These are phyloP conservation scores for Drosophila navojoa DNA, from an alignment of 1,140 invertebrate genomes.

Conservation along the genomic window DNA sequence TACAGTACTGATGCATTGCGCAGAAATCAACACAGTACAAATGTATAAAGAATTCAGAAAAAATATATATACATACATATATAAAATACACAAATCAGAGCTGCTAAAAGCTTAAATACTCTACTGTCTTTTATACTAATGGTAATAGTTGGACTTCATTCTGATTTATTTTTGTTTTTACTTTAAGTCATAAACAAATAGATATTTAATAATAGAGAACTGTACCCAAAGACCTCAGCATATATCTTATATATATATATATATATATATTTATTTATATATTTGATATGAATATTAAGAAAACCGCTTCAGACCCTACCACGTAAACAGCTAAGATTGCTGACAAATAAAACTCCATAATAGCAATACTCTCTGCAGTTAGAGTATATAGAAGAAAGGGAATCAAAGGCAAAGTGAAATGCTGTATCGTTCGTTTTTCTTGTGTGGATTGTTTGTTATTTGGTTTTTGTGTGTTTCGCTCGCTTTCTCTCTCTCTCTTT, in stretches of 20 bases:
- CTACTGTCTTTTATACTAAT: neutral
- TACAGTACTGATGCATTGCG: slow-evolving; percentile 47
- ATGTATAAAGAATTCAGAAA: slow-evolving; percentile 1
- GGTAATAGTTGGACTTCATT: too few species aligned
- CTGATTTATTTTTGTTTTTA: too few species aligned
- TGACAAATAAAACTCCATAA: too few species aligned
- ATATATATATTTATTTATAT: too few species aligned
- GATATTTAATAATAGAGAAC: too few species aligned
- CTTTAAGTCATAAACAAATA: too few species aligned
- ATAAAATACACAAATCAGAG: neutral
- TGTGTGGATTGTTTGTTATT: slow-evolving; percentile 27
- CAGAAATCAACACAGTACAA: slow-evolving; percentile 38
- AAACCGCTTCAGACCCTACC: too few species aligned
- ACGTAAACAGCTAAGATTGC: too few species aligned
- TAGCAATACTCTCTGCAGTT: neutral
- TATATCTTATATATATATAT: too few species aligned
- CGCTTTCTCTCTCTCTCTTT: neutral
- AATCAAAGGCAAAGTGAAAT: slow-evolving; percentile 39
- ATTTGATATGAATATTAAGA: too few species aligned
- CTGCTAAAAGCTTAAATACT: neutral
- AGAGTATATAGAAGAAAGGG: slow-evolving; percentile 19
- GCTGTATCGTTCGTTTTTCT: slow-evolving; percentile 23
- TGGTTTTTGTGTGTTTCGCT: slow-evolving; percentile 4
- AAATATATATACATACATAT: neutral
- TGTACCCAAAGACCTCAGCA: too few species aligned